Percentiles rank a stretch among this genome's conserved stretches.
These are phyloP conservation scores for Anthopleura xanthogrammica DNA, from an alignment of 92 coral and sea anemone species.

Conservation along the genomic window DNA sequence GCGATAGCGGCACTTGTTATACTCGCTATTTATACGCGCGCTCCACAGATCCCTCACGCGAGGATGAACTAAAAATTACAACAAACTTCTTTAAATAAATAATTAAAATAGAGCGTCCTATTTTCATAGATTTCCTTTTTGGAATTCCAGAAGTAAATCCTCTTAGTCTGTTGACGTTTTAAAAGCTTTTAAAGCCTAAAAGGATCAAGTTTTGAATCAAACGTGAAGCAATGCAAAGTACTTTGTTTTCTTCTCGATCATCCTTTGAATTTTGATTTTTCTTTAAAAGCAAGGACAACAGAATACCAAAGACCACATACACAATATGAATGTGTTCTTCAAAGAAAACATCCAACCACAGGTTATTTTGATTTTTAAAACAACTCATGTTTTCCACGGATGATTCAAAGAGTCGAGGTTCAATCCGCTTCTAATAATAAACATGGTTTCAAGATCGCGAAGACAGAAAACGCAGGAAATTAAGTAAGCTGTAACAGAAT, in stretches of 20 bases:
- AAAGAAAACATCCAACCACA: neutral
- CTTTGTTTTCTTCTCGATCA: constrained; percentile 7
- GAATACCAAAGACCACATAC: constrained; percentile 3
- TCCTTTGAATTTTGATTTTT: constrained; percentile 14
- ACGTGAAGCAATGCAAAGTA: constrained; percentile 3
- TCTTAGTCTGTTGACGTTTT: constrained; percentile 19
- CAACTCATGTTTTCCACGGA: neutral
- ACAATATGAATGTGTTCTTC: constrained; percentile 23
- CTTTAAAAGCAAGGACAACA: constrained; percentile 23
- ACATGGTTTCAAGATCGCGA: constrained; percentile 2
- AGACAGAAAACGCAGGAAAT: constrained; percentile 23
- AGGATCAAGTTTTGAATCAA: constrained; percentile 12
- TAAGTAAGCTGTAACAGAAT: constrained; percentile 12
- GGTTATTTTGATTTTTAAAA: neutral
- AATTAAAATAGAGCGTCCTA: constrained; percentile 16
- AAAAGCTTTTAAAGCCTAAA: constrained; percentile 3
- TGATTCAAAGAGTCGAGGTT: neutral
- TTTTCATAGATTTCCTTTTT: constrained; percentile 1
- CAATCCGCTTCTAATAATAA: constrained; percentile 7
- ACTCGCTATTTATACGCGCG: neutral
- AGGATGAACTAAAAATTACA: neutral
- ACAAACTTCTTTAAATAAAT: constrained; percentile 23
- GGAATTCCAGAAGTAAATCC: constrained; percentile 23
- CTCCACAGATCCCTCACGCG: constrained; percentile 16
- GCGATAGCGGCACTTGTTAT: neutral